Conservation (phyloP, 2,113 vertebrate genomes). For the Tetrao urogallus region DNA sequence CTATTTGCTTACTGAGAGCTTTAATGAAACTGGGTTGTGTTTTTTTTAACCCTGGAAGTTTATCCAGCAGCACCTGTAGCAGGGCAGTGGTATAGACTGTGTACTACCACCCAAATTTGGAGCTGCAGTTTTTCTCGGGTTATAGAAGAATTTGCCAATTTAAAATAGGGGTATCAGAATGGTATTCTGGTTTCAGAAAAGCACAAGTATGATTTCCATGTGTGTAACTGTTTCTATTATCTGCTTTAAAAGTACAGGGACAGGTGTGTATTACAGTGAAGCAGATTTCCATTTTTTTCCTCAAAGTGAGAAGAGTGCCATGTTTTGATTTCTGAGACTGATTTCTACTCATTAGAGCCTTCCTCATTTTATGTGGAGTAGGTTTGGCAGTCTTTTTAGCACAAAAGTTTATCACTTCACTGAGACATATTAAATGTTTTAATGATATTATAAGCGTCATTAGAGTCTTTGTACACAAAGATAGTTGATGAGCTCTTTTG, state of each 20-base stretch:
- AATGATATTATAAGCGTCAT: neutral
- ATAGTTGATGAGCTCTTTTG: neutral
- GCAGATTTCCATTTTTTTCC: neutral
- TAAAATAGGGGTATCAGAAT: neutral
- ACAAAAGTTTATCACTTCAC: neutral
- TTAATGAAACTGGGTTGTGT: neutral
- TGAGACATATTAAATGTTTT: neutral
- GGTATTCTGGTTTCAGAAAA: neutral
- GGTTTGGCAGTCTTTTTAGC: neutral
- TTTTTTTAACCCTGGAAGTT: neutral
- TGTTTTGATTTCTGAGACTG: neutral
- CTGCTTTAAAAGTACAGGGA: neutral
- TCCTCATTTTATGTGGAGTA: neutral
- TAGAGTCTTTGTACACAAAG: neutral
- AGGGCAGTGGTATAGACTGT: rapidly evolving
- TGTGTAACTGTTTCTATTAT: neutral
- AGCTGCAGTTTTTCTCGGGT: neutral
- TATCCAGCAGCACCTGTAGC: neutral
- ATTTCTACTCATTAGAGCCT: neutral
- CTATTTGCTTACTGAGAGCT: neutral
- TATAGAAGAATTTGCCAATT: neutral
- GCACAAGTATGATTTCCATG: neutral
- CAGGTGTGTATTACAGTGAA: neutral
- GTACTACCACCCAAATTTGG: neutral
- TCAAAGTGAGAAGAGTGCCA: neutral